These are phyloP conservation scores for Crematogaster levior DNA, from an alignment of 2,888 invertebrate genomes.

Conservation along the genomic window DNA sequence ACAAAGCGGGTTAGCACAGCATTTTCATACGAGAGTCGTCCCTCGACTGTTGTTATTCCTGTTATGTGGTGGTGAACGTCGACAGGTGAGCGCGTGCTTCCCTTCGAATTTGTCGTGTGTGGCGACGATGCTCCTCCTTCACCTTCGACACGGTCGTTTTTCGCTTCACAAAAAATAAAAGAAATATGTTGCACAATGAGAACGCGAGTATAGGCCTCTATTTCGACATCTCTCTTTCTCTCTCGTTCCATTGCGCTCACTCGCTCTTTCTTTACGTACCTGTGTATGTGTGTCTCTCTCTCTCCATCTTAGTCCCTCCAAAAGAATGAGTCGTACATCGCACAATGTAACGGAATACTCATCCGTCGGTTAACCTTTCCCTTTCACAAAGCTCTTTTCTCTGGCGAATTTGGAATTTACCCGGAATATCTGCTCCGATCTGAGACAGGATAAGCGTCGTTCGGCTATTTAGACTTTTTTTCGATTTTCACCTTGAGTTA, in stretches of 20 bases:
- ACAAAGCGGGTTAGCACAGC: slow-evolving; percentile 61
- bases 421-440: neutral
- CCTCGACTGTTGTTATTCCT: slow-evolving; percentile 70
- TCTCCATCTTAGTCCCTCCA: neutral
- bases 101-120: too few species aligned
- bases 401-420: neutral
- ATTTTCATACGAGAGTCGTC: slow-evolving; percentile 61
- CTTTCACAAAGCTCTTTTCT: neutral
- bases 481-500: neutral
- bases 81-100: slow-evolving; percentile 71
- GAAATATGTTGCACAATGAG: neutral
- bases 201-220: slow-evolving; percentile 11
- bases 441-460: neutral
- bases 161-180: neutral
- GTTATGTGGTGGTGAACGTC: slow-evolving; percentile 83
- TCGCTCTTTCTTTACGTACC: neutral
- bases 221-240: slow-evolving; percentile 3
- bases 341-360: slow-evolving; percentile 40
- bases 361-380: slow-evolving; percentile 27
- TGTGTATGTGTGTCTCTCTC: neutral
- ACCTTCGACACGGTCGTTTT: neutral
- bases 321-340: slow-evolving; percentile 19
- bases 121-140: too few species aligned
- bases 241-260: neutral
- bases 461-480: neutral